A percentile compares a stretch with the other conserved stretches of the same genome.
phyloP scores from a whole-genome alignment of 30 jellyfish, hydroid and myxozoan species.

The Turritopsis rubra region DNA sequence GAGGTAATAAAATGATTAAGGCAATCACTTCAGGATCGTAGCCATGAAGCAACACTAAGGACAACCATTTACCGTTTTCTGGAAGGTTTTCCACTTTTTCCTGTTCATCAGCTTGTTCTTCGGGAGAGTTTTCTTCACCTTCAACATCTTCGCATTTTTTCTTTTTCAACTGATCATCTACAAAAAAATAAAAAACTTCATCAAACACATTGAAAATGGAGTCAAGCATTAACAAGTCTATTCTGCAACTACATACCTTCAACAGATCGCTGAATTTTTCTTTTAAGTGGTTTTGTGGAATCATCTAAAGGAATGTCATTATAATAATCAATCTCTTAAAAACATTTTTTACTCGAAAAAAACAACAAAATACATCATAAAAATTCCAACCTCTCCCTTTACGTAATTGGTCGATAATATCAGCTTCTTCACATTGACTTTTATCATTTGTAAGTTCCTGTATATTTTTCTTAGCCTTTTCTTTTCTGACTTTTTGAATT shows the following conservation, averaged over 20 bases:
- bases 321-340: not conserved
- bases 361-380: not conserved
- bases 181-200: not conserved
- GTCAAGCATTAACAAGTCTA: too few species aligned
- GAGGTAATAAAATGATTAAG: too few species aligned
- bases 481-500: conserved; percentile 51
- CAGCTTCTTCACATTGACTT: conserved; percentile 1
- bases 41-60: too few species aligned
- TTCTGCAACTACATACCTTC: not conserved
- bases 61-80: not conserved
- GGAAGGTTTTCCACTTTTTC: not conserved
- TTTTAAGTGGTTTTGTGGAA: not conserved
- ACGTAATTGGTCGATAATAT: not conserved
- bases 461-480: conserved; percentile 28
- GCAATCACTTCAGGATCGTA: too few species aligned
- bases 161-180: not conserved
- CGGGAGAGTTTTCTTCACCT: not conserved
- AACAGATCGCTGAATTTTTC: not conserved
- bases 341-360: not conserved
- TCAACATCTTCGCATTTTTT: not conserved
- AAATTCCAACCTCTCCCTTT: not conserved
- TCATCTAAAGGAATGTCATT: not conserved
- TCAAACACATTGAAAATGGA: too few species aligned
- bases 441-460: conserved; percentile 8
- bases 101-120: not conserved